A percentile compares a stretch with the other conserved stretches of the same genome.
Conservation (phyloP, 2,888 invertebrate genomes). For the Automeris io region DNA sequence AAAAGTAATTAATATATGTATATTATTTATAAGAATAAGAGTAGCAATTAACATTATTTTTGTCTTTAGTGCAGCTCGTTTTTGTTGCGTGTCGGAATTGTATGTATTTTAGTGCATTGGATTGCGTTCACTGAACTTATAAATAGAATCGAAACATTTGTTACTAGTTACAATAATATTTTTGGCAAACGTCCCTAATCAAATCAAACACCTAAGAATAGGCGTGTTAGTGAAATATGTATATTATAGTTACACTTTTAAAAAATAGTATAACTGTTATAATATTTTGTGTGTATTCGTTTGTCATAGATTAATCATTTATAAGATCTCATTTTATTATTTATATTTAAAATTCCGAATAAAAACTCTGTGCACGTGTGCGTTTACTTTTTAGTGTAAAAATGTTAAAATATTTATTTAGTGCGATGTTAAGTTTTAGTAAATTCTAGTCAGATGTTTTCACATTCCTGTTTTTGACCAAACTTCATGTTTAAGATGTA, state of each 20-base stretch:
- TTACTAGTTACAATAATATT: conserved; percentile 4
- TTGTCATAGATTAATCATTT: conserved; percentile 46
- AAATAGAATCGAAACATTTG: conserved; percentile 6
- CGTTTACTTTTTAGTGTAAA: conserved; percentile 38
- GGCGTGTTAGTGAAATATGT: conserved; percentile 9
- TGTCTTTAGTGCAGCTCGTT: background rate
- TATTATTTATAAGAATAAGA: background rate
- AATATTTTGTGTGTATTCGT: conserved; percentile 19
- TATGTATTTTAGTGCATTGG: conserved; percentile 2
- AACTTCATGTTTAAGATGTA: conserved; percentile 43
- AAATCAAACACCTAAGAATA: conserved; percentile 2
- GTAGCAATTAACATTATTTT: background rate
- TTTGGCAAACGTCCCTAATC: conserved; percentile 6
- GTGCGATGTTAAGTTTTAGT: conserved; percentile 74
- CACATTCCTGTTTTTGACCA: conserved; percentile 76
- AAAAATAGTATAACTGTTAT: background rate
- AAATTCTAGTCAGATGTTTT: conserved; percentile 77
- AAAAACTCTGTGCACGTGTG: conserved; percentile 13
- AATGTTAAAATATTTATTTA: conserved; percentile 67
- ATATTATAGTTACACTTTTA: conserved; percentile 21
- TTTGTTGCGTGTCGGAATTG: background rate
- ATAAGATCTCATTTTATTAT: conserved; percentile 63
- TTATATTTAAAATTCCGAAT: conserved; percentile 46
- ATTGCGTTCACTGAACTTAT: conserved; percentile 8
- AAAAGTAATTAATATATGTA: background rate